phyloP scores from a whole-genome alignment of 2,113 vertebrate species.

The Mola mola region DNA sequence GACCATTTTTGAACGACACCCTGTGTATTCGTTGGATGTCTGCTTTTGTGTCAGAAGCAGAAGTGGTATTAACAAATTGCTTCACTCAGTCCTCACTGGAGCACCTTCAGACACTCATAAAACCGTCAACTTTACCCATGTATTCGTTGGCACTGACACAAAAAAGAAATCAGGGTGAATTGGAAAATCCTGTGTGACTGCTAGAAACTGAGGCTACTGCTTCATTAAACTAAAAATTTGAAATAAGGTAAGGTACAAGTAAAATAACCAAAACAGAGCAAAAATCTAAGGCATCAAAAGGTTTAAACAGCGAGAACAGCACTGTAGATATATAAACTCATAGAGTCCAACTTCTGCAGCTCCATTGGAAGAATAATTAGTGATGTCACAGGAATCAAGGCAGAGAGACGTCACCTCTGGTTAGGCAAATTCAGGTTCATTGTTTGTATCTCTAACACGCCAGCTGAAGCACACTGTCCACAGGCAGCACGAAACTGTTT shows the following conservation, averaged over 20 bases:
- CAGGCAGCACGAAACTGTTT: conserved; percentile 9
- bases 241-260: conserved; percentile 28
- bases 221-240: conserved; percentile 16
- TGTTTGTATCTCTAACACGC: not conserved
- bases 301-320: conserved; percentile 65
- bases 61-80: no score
- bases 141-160: conserved; percentile 24
- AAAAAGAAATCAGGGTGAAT: not conserved
- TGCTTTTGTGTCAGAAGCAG: no score
- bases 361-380: conserved; percentile 31
- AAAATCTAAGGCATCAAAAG: conserved; percentile 77
- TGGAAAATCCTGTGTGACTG: conserved; percentile 13
- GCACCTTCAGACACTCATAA: not conserved
- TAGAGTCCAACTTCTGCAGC: conserved; percentile 65
- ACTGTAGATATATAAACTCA: conserved; percentile 74
- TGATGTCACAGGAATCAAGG: conserved; percentile 1
- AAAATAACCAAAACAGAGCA: conserved; percentile 7
- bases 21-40: no score
- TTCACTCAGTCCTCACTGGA: no score
- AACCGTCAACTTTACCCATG: not conserved
- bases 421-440: conserved; percentile 1
- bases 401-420: conserved; percentile 7
- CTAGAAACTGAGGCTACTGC: conserved; percentile 12
- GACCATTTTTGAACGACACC: no score
- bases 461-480: not conserved